These are phyloP conservation scores for Dipodomys spectabilis DNA, from an alignment of 2,113 vertebrate species.

Conservation along the genomic window DNA sequence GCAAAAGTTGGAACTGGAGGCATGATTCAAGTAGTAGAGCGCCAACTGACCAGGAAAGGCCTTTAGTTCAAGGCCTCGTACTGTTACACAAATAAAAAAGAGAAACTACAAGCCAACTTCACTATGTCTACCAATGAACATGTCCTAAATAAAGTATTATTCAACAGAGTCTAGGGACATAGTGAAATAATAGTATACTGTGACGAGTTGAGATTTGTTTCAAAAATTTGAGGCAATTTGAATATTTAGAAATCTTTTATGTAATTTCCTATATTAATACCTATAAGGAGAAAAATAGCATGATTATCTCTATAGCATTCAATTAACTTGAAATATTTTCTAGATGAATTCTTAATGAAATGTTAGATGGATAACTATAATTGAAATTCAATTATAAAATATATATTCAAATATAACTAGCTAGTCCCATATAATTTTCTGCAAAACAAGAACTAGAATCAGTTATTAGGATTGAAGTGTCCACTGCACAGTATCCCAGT, in stretches of 20 bases:
- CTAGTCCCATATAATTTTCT: background rate
- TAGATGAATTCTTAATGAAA: background rate
- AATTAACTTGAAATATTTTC: background rate
- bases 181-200: background rate
- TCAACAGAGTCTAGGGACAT: background rate
- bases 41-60: no score
- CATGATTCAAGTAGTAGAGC: no score
- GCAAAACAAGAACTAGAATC: background rate
- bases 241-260: constrained; percentile 31
- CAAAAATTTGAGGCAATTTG: background rate
- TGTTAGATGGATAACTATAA: background rate
- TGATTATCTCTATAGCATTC: constrained; percentile 30
- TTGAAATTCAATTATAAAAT: no score
- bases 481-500: background rate
- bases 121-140: constrained; percentile 24
- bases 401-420: no score
- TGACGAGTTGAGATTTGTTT: background rate
- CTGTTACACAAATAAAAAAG: background rate
- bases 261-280: background rate
- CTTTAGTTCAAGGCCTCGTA: no score
- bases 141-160: constrained; percentile 2
- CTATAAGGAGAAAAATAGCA: background rate
- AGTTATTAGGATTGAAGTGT: background rate
- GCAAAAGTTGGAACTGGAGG: no score
- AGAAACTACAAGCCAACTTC: background rate